Evolutionary conservation across 2,888 invertebrate species (phyloP), one percentile per base, ranked within the genome.

Genomic region (Caenorhabditis virilis): DNA sequence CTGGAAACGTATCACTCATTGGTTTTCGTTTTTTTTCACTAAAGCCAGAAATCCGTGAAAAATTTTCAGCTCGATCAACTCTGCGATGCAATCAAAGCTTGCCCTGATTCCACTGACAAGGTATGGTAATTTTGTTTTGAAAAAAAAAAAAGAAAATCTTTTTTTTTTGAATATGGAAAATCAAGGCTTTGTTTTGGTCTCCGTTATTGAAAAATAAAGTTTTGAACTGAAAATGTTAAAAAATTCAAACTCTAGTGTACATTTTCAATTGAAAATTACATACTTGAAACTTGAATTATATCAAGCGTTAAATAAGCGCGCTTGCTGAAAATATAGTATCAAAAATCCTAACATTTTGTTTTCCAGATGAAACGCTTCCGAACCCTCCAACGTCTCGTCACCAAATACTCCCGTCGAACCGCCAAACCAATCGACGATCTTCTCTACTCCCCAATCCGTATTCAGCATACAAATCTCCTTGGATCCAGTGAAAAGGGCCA

Each of bases 361-460:
- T 49, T 49, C 36, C 26, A 54, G 53, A 63, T 67, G 62, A 62
- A 58, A 47, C 25, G 49, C 38, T 72, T 72, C 35, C 69, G 72
- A 36, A 57, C 50, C 36, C 45, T 72, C 7, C 72, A 72, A 48
- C 41, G 62, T 22, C 18, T 54, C 6, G 16, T 72, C 13, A 72
- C 72, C 15, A 61, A 60, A 50, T 66, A 61, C 49, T 54, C 45
- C 1, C 43, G 65, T 11, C 35, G 71, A 27, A 60, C 64, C 0
- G 27, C 54, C 16, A 58, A 53, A 18, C 30, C 53, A 2, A 60
- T 71, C 22, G 65, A 65, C n/a, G 62, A 71, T 0, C 26, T 68
- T 20, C 55, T 71, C 1, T 55, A 43, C 33, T 43, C 38, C 15
- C 62, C 62, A 15, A 25, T 67, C 27, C 45, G 46, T 7, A 25